Evolutionary conservation across 2,113 vertebrate genomes (phyloP).

Genomic region (Oplegnathus fasciatus): DNA sequence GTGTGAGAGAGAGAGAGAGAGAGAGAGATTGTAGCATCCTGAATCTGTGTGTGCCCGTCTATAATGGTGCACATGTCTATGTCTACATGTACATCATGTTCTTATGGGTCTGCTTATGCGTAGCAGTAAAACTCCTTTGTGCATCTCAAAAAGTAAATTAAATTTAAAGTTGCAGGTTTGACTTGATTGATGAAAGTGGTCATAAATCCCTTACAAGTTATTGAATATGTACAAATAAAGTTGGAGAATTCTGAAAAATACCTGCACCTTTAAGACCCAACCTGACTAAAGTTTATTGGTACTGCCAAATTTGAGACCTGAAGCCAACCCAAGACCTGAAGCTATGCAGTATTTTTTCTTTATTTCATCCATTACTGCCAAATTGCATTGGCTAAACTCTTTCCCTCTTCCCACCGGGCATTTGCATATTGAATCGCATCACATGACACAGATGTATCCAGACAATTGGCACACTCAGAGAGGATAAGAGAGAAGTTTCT

Average conservation of each 20-base stretch:
- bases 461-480: conserved; percentile 24
- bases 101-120: not conserved
- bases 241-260: not conserved
- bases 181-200: not conserved
- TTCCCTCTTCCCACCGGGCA: not conserved
- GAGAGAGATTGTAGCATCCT: not conserved
- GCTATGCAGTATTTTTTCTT: conserved; percentile 11
- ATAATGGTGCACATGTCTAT: not conserved
- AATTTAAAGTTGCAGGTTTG: not conserved
- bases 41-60: not conserved
- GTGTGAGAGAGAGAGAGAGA: not conserved
- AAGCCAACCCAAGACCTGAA: not conserved
- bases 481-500: conserved; percentile 10
- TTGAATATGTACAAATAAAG: not conserved
- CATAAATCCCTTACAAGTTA: not conserved
- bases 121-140: not conserved
- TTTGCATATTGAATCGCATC: conserved; percentile 43
- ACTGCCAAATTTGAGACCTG: not conserved
- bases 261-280: not conserved
- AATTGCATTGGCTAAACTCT: conserved; percentile 6
- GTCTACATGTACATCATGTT: conserved; percentile 7
- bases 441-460: conserved; percentile 37
- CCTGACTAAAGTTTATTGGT: not conserved
- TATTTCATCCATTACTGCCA: conserved; percentile 24
- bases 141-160: not conserved